phyloP scores from a whole-genome alignment of 2,888 invertebrate genomes.

The Euzophera pinguis region DNA sequence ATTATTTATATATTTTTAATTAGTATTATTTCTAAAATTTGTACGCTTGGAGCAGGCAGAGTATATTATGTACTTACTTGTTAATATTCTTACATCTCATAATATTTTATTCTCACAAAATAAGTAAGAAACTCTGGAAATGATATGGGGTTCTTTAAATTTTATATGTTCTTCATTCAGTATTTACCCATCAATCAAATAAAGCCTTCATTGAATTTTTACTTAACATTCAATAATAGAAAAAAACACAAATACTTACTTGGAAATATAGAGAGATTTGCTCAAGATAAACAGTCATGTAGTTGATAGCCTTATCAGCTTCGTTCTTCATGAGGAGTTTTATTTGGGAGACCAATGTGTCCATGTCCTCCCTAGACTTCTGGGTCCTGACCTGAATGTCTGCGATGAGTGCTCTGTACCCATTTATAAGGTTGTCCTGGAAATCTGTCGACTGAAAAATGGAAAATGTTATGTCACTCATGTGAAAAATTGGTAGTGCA shows the following conservation, averaged over 20 bases:
- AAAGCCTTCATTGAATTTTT: too few relatives aligned
- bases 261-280: conserved; percentile 73
- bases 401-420: conserved; percentile 67
- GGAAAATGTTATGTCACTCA: not conserved
- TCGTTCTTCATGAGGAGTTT: conserved; percentile 74
- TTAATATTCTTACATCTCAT: too few relatives aligned
- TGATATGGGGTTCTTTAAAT: too few relatives aligned
- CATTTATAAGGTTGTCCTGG: conserved; percentile 73
- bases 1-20: too few relatives aligned
- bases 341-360: conserved; percentile 70
- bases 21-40: too few relatives aligned
- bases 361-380: conserved; percentile 73
- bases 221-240: too few relatives aligned
- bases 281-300: conserved; percentile 73
- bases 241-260: conserved; percentile 32
- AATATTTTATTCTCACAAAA: too few relatives aligned
- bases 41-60: too few relatives aligned
- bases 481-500: not conserved
- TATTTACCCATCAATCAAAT: too few relatives aligned
- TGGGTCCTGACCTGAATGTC: conserved; percentile 71
- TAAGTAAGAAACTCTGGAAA: too few relatives aligned
- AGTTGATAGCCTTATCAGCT: conserved; percentile 73
- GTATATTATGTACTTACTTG: too few relatives aligned
- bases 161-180: too few relatives aligned
- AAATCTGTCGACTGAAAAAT: conserved; percentile 66